Percentiles rank a stretch among this genome's conserved stretches.
Conservation (phyloP, 2,797 vertebrate species). For the Lacerta bilineata region DNA sequence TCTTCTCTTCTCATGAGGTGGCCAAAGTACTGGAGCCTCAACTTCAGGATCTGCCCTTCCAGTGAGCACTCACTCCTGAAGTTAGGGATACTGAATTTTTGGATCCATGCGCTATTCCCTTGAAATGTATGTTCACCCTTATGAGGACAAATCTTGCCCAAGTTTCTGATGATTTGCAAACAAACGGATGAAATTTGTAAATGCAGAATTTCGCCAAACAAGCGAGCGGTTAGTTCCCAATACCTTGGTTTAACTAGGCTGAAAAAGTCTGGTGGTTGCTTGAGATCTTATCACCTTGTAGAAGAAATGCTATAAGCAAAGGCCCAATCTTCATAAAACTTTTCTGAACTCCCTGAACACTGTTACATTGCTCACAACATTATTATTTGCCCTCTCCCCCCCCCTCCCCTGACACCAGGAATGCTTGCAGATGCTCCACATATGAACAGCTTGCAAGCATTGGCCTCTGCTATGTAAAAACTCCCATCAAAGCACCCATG, state of each 20-base stretch:
- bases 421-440: slow-evolving; percentile 55
- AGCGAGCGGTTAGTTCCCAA: neutral
- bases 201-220: neutral
- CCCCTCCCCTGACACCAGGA: slow-evolving; percentile 33
- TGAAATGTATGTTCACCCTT: no score
- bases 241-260: neutral
- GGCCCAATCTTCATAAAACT: neutral
- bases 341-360: neutral
- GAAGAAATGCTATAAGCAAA: slow-evolving; percentile 4
- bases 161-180: neutral
- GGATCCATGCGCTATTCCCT: neutral
- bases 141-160: neutral
- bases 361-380: slow-evolving; percentile 50
- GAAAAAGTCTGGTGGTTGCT: slow-evolving; percentile 7
- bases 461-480: slow-evolving; percentile 64
- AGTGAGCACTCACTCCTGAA: neutral
- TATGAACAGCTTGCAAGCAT: slow-evolving; percentile 60
- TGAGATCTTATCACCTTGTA: neutral
- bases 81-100: no score
- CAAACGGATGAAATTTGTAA: slow-evolving; percentile 8
- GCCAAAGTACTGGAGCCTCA: no score
- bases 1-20: no score
- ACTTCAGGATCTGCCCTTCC: no score
- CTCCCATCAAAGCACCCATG: slow-evolving; percentile 58
- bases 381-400: slow-evolving; percentile 51